phyloP scores from a whole-genome alignment of 2,888 invertebrate species.

The Gisinianus flammeolus region DNA sequence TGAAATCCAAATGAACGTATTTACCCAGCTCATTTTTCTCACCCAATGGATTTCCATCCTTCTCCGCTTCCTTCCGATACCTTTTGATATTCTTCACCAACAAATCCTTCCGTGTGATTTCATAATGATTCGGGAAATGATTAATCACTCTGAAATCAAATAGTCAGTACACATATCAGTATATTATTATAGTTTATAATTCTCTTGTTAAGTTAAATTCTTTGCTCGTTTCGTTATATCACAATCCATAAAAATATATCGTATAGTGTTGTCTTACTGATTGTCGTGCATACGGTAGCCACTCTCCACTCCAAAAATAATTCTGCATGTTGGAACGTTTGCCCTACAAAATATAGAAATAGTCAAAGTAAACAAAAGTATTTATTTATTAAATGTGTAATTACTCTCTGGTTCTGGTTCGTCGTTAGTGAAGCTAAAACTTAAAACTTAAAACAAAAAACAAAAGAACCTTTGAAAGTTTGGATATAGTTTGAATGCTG shows the following conservation, averaged over 20 bases:
- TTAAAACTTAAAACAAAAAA: too few relatives aligned
- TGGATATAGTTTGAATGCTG: too few relatives aligned
- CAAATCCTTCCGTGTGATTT: slow-evolving; percentile 92
- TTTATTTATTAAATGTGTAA: background rate
- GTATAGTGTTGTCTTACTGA: slow-evolving; percentile 68
- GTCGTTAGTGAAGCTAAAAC: too few relatives aligned
- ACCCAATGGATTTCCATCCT: slow-evolving; percentile 84
- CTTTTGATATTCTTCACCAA: slow-evolving; percentile 95
- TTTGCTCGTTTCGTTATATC: too few relatives aligned
- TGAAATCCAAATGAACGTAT: slow-evolving; percentile 85
- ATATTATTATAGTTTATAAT: background rate
- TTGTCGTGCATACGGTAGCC: slow-evolving; percentile 91
- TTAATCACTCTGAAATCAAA: slow-evolving; percentile 75
- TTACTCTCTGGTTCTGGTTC: background rate
- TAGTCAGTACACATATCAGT: slow-evolving; percentile 15
- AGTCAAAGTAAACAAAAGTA: too few relatives aligned
- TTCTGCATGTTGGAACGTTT: slow-evolving; percentile 86
- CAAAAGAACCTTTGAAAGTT: too few relatives aligned
- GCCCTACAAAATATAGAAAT: slow-evolving; percentile 67
- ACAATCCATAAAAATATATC: too few relatives aligned
- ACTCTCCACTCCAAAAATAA: slow-evolving; percentile 88
- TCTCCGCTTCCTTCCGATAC: slow-evolving; percentile 89
- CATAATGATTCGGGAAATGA: slow-evolving; percentile 96
- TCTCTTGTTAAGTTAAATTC: background rate
- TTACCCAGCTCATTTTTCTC: slow-evolving; percentile 77